phyloP scores from a whole-genome alignment of 2,888 invertebrate species.

The Phengaris alcon region DNA sequence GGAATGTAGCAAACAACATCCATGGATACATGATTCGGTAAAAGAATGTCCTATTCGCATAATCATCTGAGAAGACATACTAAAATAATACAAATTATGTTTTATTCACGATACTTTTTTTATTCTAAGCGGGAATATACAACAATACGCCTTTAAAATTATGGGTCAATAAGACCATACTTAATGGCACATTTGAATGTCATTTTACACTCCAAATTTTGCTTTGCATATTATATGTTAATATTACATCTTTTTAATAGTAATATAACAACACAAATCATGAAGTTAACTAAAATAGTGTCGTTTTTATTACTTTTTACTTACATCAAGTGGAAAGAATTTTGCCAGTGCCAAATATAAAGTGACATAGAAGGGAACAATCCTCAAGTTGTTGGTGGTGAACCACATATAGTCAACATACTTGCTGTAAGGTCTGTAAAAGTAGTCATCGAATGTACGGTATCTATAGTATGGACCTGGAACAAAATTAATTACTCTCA shows the following conservation, averaged over 20 bases:
- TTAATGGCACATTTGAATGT: too few species aligned
- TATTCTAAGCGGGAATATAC: too few species aligned
- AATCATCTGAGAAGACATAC: slow-evolving; percentile 90
- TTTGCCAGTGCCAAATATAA: slow-evolving; percentile 83
- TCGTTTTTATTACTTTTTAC: background rate
- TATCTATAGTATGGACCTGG: slow-evolving; percentile 96
- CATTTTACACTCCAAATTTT: too few species aligned
- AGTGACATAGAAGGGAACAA: slow-evolving; percentile 82
- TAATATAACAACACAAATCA: too few species aligned
- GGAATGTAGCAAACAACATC: slow-evolving; percentile 92
- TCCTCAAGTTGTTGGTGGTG: slow-evolving; percentile 83
- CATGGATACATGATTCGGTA: slow-evolving; percentile 92
- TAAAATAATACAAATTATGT: slow-evolving; percentile 64
- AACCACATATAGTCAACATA: slow-evolving; percentile 81
- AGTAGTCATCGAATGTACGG: slow-evolving; percentile 90
- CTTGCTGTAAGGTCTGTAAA: slow-evolving; percentile 82
- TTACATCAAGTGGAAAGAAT: slow-evolving; percentile 87
- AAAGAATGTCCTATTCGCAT: slow-evolving; percentile 84
- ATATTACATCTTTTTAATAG: background rate
- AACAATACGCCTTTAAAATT: too few species aligned
- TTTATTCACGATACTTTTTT: background rate
- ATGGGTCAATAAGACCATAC: too few species aligned
- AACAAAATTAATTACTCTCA: slow-evolving; percentile 43
- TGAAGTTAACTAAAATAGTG: too few species aligned
- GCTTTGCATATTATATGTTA: background rate